Base-by-base conservation (phyloP, 2,888 invertebrate species). In the Glaucopsyche alexis region DNA sequence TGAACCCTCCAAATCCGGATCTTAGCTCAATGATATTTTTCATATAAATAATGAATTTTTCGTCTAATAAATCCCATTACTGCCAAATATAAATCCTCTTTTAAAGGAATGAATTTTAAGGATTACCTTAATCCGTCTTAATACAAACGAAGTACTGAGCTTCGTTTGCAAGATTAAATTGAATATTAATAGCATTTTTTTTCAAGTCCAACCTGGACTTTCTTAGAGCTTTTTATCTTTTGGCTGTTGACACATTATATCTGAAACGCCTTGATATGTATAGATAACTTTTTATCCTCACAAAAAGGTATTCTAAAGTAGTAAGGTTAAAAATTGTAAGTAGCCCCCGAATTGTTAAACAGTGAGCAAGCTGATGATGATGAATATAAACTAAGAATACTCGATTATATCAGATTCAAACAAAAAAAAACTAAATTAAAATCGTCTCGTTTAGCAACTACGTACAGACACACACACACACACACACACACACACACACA, bases 61-160 rank as follows among this genome's bases (percentile, higher is more conserved):
- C 16, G 19, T 67, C 19, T 45, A 67, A 67, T 67, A 67, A 67
- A 67, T 67, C 45, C 45, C 14, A 67, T 67, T 67, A 67, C 67
- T 19, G 67, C 16, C 16, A 42, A 67, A 67, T 45, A 16, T 45
- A 67, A 67, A 67, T 67, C 16, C 45, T 19, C 42, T 67, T 67
- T 45, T 60, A 60, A 29, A 16, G 67, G 19, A 45, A 47, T 42
- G 45, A 6, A 45, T 67, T 67, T 42, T 67, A 42, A n/a, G 67
- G 67, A 42, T 67, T 67, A 45, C 42, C 11, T 1, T 42, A 67
- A 67, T 67, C 67, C 38, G 60, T 67, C 67, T 16, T 67, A 67
- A 67, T 67, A 47, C 45, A 67, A 67, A 67, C 13, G 67, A 45
- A 11, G 42, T 45, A 71, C 52, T 42, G 19, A 71, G 45, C 42